Evolutionary conservation across 2,797 vertebrate species (phyloP).

Genomic region (Halcyon leucocephala): DNA sequence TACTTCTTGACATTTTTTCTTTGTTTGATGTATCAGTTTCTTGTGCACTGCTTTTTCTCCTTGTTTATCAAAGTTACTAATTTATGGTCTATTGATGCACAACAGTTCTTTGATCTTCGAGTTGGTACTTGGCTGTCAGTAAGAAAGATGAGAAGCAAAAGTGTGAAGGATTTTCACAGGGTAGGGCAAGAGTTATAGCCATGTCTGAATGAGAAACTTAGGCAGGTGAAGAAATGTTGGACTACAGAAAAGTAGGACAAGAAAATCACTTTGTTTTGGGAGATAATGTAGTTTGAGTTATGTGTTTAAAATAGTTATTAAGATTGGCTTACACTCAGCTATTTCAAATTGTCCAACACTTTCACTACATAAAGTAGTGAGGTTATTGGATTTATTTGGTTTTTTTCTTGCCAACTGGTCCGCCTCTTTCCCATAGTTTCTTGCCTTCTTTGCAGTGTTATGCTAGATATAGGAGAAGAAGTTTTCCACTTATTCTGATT

Average conservation of each 20-base stretch:
- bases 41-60: not conserved
- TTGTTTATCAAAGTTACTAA: not conserved
- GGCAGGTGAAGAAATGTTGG: not conserved
- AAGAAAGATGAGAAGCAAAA: constrained; percentile 18
- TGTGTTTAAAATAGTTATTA: not conserved
- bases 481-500: not conserved
- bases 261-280: not conserved
- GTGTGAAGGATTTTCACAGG: not conserved
- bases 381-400: rapidly evolving
- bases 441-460: not conserved
- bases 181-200: not conserved
- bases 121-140: not conserved
- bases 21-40: not conserved
- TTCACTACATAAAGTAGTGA: not conserved
- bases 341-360: not conserved
- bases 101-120: not conserved
- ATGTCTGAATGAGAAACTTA: not conserved
- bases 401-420: not conserved
- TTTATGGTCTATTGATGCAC: constrained; percentile 11
- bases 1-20: not conserved
- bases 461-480: not conserved
- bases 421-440: not conserved
- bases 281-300: not conserved
- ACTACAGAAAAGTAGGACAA: not conserved
- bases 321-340: not conserved